Percentiles rank a stretch among this genome's conserved stretches.
phyloP scores from a whole-genome alignment of 2,888 invertebrate species.

The Tuberolachnus salignus region DNA sequence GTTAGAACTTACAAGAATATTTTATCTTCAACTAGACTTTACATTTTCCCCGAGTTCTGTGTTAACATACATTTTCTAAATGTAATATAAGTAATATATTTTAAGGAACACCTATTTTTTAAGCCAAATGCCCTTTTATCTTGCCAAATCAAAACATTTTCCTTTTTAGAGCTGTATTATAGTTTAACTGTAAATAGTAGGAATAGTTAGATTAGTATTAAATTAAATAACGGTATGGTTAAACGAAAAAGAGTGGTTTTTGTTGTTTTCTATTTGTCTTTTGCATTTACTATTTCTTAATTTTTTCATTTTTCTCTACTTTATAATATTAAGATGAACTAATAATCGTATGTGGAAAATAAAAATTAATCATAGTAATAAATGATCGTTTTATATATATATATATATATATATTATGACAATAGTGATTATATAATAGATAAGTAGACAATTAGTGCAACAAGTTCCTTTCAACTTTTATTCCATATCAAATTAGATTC shows the following conservation, averaged over 20 bases:
- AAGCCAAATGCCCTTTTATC: constrained; percentile 20
- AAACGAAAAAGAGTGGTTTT: constrained; percentile 2
- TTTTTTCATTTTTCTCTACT: constrained; percentile 11
- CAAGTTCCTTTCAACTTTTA: constrained; percentile 17
- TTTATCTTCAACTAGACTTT: not conserved
- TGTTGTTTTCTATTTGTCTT: not conserved
- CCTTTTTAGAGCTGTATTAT: constrained; percentile 34
- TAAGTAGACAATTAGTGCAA: constrained; percentile 7
- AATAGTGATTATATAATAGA: not conserved
- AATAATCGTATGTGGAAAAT: not conserved
- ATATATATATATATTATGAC: not conserved
- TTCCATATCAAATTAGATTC: not conserved
- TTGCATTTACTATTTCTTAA: not conserved
- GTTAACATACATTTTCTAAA: not conserved
- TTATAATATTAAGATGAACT: not conserved
- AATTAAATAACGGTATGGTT: not conserved
- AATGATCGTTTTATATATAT: not conserved
- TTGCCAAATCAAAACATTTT: constrained; percentile 50
- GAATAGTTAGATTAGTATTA: not conserved
- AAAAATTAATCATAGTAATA: not conserved
- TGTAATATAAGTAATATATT: constrained; percentile 1
- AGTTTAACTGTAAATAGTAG: constrained; percentile 9
- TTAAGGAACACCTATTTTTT: constrained; percentile 31
- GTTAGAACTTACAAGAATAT: not conserved
- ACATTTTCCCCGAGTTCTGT: not conserved